Conservation (phyloP, 2,797 vertebrate genomes). For the Pseudocheirus occidentalis region DNA sequence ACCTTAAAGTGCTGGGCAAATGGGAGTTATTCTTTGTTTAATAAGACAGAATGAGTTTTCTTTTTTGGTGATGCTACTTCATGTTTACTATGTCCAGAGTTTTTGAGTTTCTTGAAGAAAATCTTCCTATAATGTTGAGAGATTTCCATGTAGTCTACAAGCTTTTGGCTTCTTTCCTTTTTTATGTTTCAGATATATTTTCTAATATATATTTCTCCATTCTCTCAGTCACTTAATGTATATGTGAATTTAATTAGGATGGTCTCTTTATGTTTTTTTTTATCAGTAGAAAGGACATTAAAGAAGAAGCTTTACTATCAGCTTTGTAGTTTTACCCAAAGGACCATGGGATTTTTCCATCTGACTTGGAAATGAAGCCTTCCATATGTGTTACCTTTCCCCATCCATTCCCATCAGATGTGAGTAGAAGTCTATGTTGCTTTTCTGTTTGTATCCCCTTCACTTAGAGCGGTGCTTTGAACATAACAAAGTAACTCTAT, state of each 20-base stretch:
- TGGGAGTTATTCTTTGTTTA: not conserved
- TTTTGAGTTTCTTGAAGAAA: not conserved
- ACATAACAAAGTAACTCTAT: too few relatives aligned
- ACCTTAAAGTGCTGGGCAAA: not conserved
- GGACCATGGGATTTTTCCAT: not conserved
- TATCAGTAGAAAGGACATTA: not conserved
- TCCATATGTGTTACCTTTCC: not conserved
- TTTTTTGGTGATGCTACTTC: not conserved
- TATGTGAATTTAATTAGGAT: not conserved
- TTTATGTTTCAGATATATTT: not conserved
- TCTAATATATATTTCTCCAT: not conserved
- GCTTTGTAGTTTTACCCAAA: not conserved
- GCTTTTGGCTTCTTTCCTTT: not conserved
- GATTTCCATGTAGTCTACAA: not conserved
- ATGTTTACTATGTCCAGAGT: not conserved
- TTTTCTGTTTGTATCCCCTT: not conserved
- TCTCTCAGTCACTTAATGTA: not conserved
- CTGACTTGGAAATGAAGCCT: not conserved
- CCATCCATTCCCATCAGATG: not conserved
- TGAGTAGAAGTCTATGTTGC: not conserved
- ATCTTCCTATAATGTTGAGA: not conserved
- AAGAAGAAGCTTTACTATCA: not conserved
- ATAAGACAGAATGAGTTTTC: not conserved
- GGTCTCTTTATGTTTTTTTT: not conserved
- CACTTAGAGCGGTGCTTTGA: not conserved